These are phyloP conservation scores for Heteropelma amictum DNA, from an alignment of 2,888 invertebrate species.

Conservation along the genomic window DNA sequence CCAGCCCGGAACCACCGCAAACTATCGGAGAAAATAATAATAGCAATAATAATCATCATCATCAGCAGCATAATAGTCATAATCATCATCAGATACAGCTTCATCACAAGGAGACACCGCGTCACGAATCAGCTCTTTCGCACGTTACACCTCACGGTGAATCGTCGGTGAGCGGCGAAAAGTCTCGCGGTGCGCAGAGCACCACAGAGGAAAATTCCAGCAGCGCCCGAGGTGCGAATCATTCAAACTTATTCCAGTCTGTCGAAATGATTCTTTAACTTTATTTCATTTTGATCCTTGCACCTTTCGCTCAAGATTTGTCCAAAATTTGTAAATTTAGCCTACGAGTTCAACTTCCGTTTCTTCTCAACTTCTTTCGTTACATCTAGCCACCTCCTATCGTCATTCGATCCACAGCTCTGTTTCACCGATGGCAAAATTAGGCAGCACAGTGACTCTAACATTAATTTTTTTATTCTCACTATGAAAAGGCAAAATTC, in stretches of 20 bases:
- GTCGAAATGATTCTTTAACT: no score
- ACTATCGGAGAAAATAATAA: constrained; percentile 33
- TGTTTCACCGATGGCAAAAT: no score
- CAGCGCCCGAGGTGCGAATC: constrained; percentile 38
- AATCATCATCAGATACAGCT: background rate
- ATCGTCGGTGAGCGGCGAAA: background rate
- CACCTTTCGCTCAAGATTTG: no score
- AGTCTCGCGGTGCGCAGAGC: constrained; percentile 51
- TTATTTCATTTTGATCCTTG: background rate
- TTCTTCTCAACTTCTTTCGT: no score
- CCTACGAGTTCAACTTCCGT: no score
- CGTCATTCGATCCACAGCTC: no score
- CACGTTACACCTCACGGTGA: constrained; percentile 13
- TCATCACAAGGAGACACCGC: constrained; percentile 19
- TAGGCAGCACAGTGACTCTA: no score
- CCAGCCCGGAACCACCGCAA: constrained; percentile 79
- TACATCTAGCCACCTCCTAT: no score
- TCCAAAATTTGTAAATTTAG: no score
- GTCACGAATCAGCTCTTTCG: constrained; percentile 9
- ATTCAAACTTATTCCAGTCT: background rate
- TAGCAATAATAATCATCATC: background rate
- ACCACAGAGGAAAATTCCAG: constrained; percentile 40
- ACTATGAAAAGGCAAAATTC: no score
- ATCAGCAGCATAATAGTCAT: constrained; percentile 11
- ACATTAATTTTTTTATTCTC: no score